Evolutionary conservation across 2,888 invertebrate species (phyloP).

Genomic region (Himalopsyche tibetana): DNA sequence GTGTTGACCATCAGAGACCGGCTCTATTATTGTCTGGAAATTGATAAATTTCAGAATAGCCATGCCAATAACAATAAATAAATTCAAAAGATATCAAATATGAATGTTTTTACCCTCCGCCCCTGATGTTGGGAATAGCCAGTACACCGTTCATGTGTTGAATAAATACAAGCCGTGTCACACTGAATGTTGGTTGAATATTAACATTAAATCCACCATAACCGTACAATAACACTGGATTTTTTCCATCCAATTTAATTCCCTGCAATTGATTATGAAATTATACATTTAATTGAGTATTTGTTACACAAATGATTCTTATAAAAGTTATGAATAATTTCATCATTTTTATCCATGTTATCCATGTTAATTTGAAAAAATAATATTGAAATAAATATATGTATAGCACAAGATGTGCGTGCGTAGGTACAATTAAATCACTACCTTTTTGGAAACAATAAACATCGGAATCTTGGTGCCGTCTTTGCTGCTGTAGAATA

Average conservation of each 20-base stretch:
- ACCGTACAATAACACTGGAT: slow-evolving; percentile 93
- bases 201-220: slow-evolving; percentile 98
- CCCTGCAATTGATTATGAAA: slow-evolving; percentile 72
- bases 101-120: slow-evolving; percentile 87
- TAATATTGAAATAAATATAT: too few species aligned
- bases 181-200: slow-evolving; percentile 92
- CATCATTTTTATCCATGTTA: too few species aligned
- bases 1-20: too few species aligned
- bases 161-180: slow-evolving; percentile 91
- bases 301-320: too few species aligned
- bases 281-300: too few species aligned
- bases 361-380: too few species aligned
- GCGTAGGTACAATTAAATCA: background rate
- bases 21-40: too few species aligned
- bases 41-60: too few species aligned
- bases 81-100: too few species aligned
- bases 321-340: too few species aligned
- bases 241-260: slow-evolving; percentile 81
- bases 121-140: slow-evolving; percentile 95
- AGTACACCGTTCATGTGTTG: slow-evolving; percentile 92
- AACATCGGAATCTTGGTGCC: slow-evolving; percentile 98
- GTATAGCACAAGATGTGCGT: too few species aligned
- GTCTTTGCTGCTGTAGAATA: slow-evolving; percentile 95
- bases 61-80: background rate
- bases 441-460: slow-evolving; percentile 87